Base-by-base conservation (phyloP, 2,888 invertebrate genomes). In the Macrostomum cliftonense region DNA sequence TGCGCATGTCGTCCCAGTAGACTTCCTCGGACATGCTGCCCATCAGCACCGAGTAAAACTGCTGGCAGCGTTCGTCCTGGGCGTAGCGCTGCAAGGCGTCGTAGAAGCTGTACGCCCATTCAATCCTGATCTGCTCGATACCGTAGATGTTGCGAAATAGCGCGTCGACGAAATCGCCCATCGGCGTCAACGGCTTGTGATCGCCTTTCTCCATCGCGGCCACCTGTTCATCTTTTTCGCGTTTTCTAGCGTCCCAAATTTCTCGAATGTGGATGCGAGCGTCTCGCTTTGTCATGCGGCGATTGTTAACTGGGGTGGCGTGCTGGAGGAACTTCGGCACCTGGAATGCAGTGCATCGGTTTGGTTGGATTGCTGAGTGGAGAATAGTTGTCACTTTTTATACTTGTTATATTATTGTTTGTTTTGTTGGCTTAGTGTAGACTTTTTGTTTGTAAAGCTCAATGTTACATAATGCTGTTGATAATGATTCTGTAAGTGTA, bases 71-170 rank as follows among this genome's bases (percentile, higher is more conserved):
- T 17, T 61, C 60, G 57, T 67, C 65, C 50, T 61, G 59, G 12
- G 61, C 47, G 49, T 62, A 68, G 49, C 65, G 56, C 53, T 63
- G 59, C 44, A 61, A 62, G 9, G 67, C 64, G 52, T 67, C 66
- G 19, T 63, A 60, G 17, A 68, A 57, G 48, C 67, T 68, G 55
- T 68, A 68, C 1, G 60, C 66, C 68, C 68, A 68, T 50, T 68
- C 68, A 12, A 60, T 53, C 21, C 61, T 59, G 63, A 68, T 63
- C 55, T 62, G 59, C 28, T 61, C 60, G 46, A 64, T 47, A 28
- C 61, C 55, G 54, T 65, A 68, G 16, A 61, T 54, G 14, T 58
- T 53, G 48, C 58, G 53, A 28, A 68, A 58, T 53, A 65, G 67
- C 4, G 46, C 56, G 51, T 59, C 55, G 42, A 68, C 49, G 56